phyloP scores from a whole-genome alignment of 2,888 invertebrate species.

The Hyposoter didymator region DNA sequence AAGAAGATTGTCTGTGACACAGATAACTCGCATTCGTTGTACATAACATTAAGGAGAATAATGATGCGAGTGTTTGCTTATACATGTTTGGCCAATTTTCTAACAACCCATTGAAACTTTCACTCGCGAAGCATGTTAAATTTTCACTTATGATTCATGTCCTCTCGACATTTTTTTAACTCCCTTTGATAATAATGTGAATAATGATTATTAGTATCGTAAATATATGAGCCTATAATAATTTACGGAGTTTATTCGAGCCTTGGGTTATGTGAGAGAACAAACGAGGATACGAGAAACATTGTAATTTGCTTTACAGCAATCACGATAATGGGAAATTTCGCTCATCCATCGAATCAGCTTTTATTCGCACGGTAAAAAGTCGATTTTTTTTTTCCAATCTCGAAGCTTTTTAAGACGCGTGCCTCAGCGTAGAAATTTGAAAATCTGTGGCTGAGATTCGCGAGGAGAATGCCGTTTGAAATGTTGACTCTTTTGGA shows the following conservation, averaged over 20 bases:
- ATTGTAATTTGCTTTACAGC: background rate
- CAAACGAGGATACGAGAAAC: background rate
- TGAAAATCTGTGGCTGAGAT: conserved; percentile 17
- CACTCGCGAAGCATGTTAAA: conserved; percentile 7
- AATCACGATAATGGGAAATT: background rate
- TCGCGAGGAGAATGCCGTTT: conserved; percentile 13
- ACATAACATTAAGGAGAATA: conserved; percentile 25
- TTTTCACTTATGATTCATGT: conserved; percentile 9
- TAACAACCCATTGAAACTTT: conserved; percentile 47
- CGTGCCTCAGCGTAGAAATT: conserved; percentile 31
- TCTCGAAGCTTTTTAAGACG: background rate
- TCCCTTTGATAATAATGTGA: background rate
- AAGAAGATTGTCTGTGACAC: conserved; percentile 13
- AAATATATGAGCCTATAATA: conserved; percentile 1
- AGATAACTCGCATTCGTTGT: conserved; percentile 28
- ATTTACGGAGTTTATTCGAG: background rate
- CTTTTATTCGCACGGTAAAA: background rate
- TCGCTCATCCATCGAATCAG: background rate
- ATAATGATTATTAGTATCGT: conserved; percentile 13
- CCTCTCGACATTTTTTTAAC: background rate
- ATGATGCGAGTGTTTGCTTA: conserved; percentile 24
- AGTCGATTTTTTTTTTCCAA: background rate
- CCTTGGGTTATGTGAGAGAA: background rate
- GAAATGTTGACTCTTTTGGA: conserved; percentile 11
- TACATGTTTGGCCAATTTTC: conserved; percentile 44